Evolutionary conservation across 2,113 vertebrate species (phyloP).

Genomic region (Oryzias curvinotus): DNA sequence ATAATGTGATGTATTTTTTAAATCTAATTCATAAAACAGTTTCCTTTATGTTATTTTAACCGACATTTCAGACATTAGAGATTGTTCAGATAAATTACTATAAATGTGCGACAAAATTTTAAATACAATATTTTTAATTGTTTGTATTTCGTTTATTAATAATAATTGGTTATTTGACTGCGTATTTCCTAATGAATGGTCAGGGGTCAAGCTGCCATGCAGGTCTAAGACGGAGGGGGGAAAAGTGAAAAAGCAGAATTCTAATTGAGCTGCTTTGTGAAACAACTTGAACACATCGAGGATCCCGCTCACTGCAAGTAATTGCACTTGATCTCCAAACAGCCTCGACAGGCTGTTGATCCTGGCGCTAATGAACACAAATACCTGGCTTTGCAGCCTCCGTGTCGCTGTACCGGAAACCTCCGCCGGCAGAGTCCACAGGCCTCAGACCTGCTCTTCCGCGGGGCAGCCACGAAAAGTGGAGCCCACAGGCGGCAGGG

Average conservation of each 20-base stretch:
- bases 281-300: slow-evolving; percentile 57
- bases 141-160: not conserved
- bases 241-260: slow-evolving; percentile 21
- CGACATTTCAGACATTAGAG: too few species aligned
- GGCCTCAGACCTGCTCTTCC: slow-evolving; percentile 44
- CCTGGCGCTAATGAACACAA: slow-evolving; percentile 75
- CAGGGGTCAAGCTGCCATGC: slow-evolving; percentile 17
- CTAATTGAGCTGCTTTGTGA: slow-evolving; percentile 49
- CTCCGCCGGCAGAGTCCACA: slow-evolving; percentile 34
- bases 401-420: slow-evolving; percentile 23
- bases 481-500: slow-evolving; percentile 20
- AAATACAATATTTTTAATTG: not conserved
- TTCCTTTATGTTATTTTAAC: too few species aligned
- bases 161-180: not conserved
- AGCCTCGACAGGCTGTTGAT: slow-evolving; percentile 73
- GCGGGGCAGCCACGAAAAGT: slow-evolving; percentile 18
- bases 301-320: slow-evolving; percentile 48
- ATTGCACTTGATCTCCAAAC: slow-evolving; percentile 68
- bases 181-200: not conserved
- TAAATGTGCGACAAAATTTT: too few species aligned
- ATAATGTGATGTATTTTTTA: too few species aligned
- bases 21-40: too few species aligned
- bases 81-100: too few species aligned
- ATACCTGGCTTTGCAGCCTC: slow-evolving; percentile 67
- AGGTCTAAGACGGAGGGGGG: slow-evolving; percentile 25